phyloP scores from a whole-genome alignment of 2,888 invertebrate genomes.

The Polymixis lichenea region DNA sequence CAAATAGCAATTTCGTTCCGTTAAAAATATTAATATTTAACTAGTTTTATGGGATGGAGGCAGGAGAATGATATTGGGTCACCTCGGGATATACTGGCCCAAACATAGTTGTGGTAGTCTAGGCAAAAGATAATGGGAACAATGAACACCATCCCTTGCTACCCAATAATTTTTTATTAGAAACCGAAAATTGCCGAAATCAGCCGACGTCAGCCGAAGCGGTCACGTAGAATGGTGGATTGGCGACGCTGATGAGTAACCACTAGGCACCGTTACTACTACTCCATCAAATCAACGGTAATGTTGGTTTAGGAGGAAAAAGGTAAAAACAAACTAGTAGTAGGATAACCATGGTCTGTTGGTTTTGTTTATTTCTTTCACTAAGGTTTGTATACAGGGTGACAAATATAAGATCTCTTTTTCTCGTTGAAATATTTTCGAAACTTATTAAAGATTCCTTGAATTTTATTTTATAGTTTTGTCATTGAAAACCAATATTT shows the following conservation, averaged over 20 bases:
- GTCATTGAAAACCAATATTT: not conserved
- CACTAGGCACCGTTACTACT: constrained; percentile 19
- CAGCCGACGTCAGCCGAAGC: constrained; percentile 49
- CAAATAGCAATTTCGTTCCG: too few relatives aligned
- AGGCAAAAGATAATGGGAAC: constrained; percentile 12
- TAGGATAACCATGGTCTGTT: not conserved
- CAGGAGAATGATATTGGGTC: too few relatives aligned
- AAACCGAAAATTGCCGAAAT: constrained; percentile 46
- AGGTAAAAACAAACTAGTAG: constrained; percentile 18
- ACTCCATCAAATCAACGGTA: constrained; percentile 57
- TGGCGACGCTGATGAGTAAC: constrained; percentile 45
- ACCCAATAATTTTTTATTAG: constrained; percentile 33
- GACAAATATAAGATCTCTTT: not conserved
- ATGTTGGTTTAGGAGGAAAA: constrained; percentile 41
- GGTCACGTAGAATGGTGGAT: constrained; percentile 62
- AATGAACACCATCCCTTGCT: constrained; percentile 14
- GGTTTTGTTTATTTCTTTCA: not conserved
- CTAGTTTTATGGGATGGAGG: too few relatives aligned
- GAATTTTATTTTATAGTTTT: not conserved
- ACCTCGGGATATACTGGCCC: not conserved
- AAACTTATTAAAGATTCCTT: not conserved
- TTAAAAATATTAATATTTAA: too few relatives aligned
- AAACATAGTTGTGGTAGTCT: not conserved
- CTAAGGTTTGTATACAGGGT: not conserved
- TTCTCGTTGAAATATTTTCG: too few relatives aligned